Evolutionary conservation across 1,140 invertebrate species (phyloP), one percentile per base, ranked within the genome.

Genomic region (Euglossa dilemma): DNA sequence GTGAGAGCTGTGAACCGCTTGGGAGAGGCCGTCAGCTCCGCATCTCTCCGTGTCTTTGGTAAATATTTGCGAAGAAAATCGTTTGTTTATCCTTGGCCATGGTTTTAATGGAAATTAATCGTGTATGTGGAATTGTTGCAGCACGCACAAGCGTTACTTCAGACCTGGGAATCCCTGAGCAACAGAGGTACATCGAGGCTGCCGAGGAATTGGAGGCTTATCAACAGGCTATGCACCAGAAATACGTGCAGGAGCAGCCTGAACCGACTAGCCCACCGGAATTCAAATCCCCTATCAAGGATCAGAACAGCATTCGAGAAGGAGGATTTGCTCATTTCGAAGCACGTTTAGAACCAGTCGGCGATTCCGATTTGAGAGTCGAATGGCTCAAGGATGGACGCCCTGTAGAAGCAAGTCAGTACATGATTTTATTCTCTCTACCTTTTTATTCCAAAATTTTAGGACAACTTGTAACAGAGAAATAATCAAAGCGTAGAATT

Each of bases 361-460:
- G 98, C 52, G 99, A 99, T 93, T 96, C 98, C 4, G 97, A 97
- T 61, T 96, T 99, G 90, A 96, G 95, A 91, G 98, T 99, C 16
- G 98, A 99, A 95, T 99, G 99, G 99, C 96, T 98, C 66, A 99
- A 99, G 92, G 98, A 99, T 94, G 98, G 98, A 79, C 96, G 96
- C 87, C 96, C 97, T 47, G 96, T 99, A 80, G 97, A 98, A 96
- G 98, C 98, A 56, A 98, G 98, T 96, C 43, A 80, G 93, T 92
- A 52, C 2, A 59, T n/a, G 16, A 36, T 56, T 18, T 59, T 45
- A 18, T 54, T 54, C 16, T 54, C 2, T 54, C 16, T 4, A 54
- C 12, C 12, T 11, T 50, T 50, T 50, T 50, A 50, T 11, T 50
- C 47, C 12, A 11, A 50, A 50, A n/a, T n/a, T n/a, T n/a, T n/a